Evolutionary conservation across 2,888 invertebrate species (phyloP).

Genomic region (Drosophila falleni): DNA sequence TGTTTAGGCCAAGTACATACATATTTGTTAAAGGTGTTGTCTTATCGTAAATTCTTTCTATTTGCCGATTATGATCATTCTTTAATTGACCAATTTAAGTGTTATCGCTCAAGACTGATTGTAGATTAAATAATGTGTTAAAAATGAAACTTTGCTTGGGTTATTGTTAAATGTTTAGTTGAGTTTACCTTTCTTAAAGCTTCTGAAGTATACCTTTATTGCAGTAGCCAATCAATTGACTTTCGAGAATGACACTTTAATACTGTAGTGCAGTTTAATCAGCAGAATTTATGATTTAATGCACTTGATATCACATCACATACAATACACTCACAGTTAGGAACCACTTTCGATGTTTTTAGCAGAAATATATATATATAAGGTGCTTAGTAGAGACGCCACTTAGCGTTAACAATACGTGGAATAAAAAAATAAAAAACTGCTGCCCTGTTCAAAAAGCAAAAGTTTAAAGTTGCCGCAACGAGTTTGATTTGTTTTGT

Average conservation of each 20-base stretch:
- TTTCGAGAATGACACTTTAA: slow-evolving; percentile 5
- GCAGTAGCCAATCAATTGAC: slow-evolving; percentile 11
- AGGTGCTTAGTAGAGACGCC: slow-evolving; percentile 25
- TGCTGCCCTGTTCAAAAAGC: slow-evolving; percentile 7
- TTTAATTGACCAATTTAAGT: slow-evolving; percentile 55
- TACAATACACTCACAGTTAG: not conserved
- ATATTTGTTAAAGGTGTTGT: slow-evolving; percentile 30
- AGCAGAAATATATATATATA: slow-evolving; percentile 28
- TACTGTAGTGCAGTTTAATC: slow-evolving; percentile 36
- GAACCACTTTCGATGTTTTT: slow-evolving; percentile 51
- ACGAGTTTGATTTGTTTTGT: slow-evolving; percentile 11
- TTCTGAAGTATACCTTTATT: slow-evolving; percentile 29
- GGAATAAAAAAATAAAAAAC: slow-evolving; percentile 9
- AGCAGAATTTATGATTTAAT: slow-evolving; percentile 43
- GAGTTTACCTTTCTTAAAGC: not conserved
- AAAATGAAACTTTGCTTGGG: not conserved
- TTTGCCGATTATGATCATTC: slow-evolving; percentile 36
- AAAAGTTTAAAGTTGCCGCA: slow-evolving; percentile 23
- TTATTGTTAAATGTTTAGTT: not conserved
- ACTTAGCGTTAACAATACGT: slow-evolving; percentile 8
- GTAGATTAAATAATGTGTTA: not conserved
- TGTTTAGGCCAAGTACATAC: not conserved
- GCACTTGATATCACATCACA: slow-evolving; percentile 54
- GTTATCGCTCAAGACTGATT: slow-evolving; percentile 39
- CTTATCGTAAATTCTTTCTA: slow-evolving; percentile 43